A percentile compares a stretch with the other conserved stretches of the same genome.
Evolutionary conservation across 2,888 invertebrate species (phyloP).

Genomic region (Aporophyla nigra): DNA sequence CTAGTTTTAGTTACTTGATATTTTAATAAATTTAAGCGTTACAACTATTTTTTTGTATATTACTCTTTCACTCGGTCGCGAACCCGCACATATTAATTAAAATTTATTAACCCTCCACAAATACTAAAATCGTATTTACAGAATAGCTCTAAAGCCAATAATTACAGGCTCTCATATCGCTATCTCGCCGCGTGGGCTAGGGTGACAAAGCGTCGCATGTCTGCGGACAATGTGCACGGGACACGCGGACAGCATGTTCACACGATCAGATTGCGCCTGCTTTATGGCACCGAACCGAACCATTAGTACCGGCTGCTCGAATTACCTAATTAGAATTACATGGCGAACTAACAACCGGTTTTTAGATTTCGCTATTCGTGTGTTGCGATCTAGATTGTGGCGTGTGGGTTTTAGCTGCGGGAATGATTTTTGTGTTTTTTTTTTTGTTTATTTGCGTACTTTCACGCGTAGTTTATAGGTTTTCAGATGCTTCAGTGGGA

Average conservation of each 20-base stretch:
- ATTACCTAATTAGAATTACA: constrained; percentile 90
- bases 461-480: constrained; percentile 39
- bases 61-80: too few species aligned
- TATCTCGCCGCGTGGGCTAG: constrained; percentile 78
- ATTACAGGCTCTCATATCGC: constrained; percentile 67
- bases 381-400: constrained; percentile 72
- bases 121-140: constrained; percentile 57
- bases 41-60: too few species aligned
- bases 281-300: constrained; percentile 84
- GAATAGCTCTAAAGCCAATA: constrained; percentile 65
- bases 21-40: too few species aligned
- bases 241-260: constrained; percentile 87
- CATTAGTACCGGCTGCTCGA: constrained; percentile 86
- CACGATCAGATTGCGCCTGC: constrained; percentile 88
- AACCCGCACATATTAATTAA: too few species aligned
- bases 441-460: constrained; percentile 39
- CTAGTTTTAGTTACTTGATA: too few species aligned
- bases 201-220: constrained; percentile 90
- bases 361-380: constrained; percentile 75
- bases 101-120: constrained; percentile 35
- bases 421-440: constrained; percentile 62
- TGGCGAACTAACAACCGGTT: constrained; percentile 79
- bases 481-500: constrained; percentile 40
- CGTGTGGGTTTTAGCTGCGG: constrained; percentile 55
- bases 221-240: constrained; percentile 82